Base-by-base conservation (phyloP, 2,113 vertebrate genomes). In the Callochromis pleurospilus region DNA sequence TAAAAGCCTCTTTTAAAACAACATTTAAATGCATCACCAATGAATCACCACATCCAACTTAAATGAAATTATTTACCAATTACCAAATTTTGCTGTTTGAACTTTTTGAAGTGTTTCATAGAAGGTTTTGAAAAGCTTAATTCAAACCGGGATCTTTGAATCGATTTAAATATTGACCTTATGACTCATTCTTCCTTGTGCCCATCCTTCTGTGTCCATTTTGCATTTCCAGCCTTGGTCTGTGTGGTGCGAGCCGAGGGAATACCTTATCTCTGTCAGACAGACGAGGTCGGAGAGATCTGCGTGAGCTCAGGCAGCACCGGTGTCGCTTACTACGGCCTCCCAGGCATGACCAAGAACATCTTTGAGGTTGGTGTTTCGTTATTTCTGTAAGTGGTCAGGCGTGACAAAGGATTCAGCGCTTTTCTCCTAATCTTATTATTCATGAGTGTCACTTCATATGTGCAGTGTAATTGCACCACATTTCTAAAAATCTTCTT, bases 241-340 rank as follows among this genome's bases (percentile, higher is more conserved):
- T 99, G 98, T 92, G 97, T 99, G 65, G 98, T 99, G 90, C 98
- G 98, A 84, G 92, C 97, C 31, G 98, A 99, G 53, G 98, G 98
- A 1, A 95, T 94, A 9, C 98, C 98, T 10, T 97, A 97, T 17
- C 96, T 99, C 54, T 99, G 98, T 90, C 97, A 97, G 91, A 98
- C 97, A 0, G 98, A 99, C 13, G 98, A 99, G 87, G 96, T 99
- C 55, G 98, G 98, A 81, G 98, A 99, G 92, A 97, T 99, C 89
- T 99, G 98, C 68, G 96, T 99, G 60, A 97, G 95, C 93, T 99
- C 98, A 17, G 89, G 93, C 24, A 96, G 96, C 31, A 97, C 97
- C 1, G 98, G 97, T 1, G 94, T 97, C 2, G 96, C 98, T 0
- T 99, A 99, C 92, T 99, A 97, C 1, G 98, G 98, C 19, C 96